Conservation (phyloP, 2,888 invertebrate species). For the Nemapogon koenigi region DNA sequence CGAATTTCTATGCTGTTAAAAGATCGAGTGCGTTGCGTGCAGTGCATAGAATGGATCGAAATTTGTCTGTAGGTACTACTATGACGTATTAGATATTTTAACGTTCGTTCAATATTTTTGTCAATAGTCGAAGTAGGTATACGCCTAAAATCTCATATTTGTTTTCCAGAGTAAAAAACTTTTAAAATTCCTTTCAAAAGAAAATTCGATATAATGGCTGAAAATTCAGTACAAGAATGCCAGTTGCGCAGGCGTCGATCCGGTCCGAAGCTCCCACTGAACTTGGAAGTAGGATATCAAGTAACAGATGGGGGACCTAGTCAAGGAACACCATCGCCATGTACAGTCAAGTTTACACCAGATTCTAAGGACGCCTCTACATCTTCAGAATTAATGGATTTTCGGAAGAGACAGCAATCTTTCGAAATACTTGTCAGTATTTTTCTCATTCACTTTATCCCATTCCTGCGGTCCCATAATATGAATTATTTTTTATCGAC, state of each 20-base stretch:
- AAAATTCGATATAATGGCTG: constrained; percentile 37
- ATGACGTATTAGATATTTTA: too few species aligned
- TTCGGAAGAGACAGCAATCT: constrained; percentile 55
- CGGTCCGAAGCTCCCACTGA: constrained; percentile 37
- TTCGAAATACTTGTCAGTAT: constrained; percentile 34
- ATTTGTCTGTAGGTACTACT: too few species aligned
- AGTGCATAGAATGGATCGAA: too few species aligned
- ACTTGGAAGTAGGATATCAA: constrained; percentile 41
- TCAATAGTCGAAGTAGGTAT: too few species aligned
- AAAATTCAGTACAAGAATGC: constrained; percentile 30
- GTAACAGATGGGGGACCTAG: constrained; percentile 38
- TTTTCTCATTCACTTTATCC: neutral
- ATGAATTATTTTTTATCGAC: too few species aligned
- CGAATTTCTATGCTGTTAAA: too few species aligned
- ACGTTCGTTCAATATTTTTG: too few species aligned
- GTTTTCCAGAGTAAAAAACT: too few species aligned
- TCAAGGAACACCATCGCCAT: constrained; percentile 47
- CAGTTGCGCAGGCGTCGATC: constrained; percentile 44
- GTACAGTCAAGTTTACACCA: constrained; percentile 35
- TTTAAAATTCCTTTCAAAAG: too few species aligned
- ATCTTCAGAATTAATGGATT: constrained; percentile 40
- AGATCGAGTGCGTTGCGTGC: too few species aligned
- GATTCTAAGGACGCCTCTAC: constrained; percentile 24
- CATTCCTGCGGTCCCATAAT: too few species aligned
- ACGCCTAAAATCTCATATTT: too few species aligned